Percentiles rank a stretch among this genome's conserved stretches.
These are phyloP conservation scores for Nycteola revayana DNA, from an alignment of 2,888 invertebrate species.

Conservation along the genomic window DNA sequence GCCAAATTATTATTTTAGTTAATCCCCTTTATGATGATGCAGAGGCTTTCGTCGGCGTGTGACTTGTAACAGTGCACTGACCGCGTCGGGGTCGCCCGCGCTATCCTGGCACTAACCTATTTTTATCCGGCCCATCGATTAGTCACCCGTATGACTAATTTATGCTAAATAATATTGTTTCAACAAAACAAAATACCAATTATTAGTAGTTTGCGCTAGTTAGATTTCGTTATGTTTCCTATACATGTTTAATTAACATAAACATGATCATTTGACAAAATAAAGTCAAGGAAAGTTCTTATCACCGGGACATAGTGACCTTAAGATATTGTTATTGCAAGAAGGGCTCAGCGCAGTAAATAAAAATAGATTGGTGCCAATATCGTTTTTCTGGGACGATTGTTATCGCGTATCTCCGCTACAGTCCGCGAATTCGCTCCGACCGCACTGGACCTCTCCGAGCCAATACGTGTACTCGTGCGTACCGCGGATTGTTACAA, in stretches of 20 bases:
- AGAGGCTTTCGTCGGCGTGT: conserved; percentile 83
- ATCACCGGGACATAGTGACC: neutral
- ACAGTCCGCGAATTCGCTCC: conserved; percentile 71
- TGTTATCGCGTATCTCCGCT: conserved; percentile 63
- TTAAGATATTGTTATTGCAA: neutral
- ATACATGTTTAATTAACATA: no score
- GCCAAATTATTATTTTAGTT: conserved; percentile 78
- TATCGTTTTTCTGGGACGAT: conserved; percentile 57
- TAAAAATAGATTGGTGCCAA: conserved; percentile 66
- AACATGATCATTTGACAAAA: no score
- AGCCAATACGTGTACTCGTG: conserved; percentile 61
- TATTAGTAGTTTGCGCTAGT: conserved; percentile 8
- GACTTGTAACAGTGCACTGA: conserved; percentile 74
- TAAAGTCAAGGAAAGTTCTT: neutral
- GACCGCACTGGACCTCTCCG: conserved; percentile 79
- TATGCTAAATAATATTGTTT: conserved; percentile 12
- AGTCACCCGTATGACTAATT: conserved; percentile 22
- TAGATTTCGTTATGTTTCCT: no score
- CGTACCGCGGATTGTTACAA: conserved; percentile 44
- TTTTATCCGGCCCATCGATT: conserved; percentile 47
- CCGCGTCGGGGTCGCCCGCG: conserved; percentile 74
- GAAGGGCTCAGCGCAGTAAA: conserved; percentile 3
- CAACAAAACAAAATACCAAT: conserved; percentile 9
- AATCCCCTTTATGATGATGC: conserved; percentile 71
- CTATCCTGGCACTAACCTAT: conserved; percentile 76